A percentile compares a stretch with the other conserved stretches of the same genome.
These are phyloP conservation scores for Peromyscus leucopus DNA, from an alignment of 2,113 vertebrate species.

Conservation along the genomic window DNA sequence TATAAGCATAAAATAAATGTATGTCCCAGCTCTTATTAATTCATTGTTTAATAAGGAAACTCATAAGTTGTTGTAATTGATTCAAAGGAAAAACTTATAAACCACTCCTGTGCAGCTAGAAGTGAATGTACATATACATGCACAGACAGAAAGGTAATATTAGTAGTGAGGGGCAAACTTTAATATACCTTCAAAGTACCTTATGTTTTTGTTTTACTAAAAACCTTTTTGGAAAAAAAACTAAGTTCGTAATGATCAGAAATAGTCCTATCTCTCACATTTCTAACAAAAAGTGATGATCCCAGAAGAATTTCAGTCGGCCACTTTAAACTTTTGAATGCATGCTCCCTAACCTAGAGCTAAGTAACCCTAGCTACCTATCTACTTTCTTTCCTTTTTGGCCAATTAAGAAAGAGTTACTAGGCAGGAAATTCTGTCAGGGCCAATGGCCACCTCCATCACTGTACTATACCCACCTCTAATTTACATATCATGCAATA, in stretches of 20 bases:
- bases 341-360: neutral
- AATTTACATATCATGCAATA: neutral
- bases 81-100: constrained; percentile 2
- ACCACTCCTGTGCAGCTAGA: neutral
- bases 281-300: neutral
- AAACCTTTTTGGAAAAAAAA: neutral
- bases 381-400: neutral
- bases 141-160: neutral
- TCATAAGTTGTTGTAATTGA: neutral
- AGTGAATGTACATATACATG: neutral
- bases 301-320: too few relatives aligned
- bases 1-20: neutral
- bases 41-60: constrained; percentile 25
- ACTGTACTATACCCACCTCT: neutral
- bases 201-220: neutral
- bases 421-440: neutral
- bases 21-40: neutral
- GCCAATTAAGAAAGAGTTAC: neutral
- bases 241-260: neutral
- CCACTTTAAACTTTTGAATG: neutral
- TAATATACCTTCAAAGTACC: neutral
- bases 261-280: neutral
- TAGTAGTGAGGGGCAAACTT: neutral
- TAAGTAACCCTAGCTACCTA: too few relatives aligned
- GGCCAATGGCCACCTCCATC: neutral